phyloP scores from a whole-genome alignment of 2,888 invertebrate genomes.

The Nymphalis c-album region DNA sequence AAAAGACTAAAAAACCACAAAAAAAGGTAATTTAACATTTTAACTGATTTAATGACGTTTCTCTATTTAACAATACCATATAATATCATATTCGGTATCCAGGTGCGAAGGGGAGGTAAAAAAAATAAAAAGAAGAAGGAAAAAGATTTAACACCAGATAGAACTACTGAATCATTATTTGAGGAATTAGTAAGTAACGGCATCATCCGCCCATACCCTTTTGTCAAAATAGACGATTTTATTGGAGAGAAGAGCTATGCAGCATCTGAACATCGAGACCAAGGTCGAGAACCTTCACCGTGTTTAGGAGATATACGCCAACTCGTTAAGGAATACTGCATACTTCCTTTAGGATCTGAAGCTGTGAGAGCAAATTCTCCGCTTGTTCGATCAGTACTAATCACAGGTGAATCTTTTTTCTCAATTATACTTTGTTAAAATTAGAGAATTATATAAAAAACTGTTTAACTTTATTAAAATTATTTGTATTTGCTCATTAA shows the following conservation, averaged over 20 bases:
- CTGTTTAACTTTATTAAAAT: no score
- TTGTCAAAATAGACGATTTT: conserved; percentile 85
- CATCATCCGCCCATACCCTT: conserved; percentile 90
- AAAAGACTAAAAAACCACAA: conserved; percentile 88
- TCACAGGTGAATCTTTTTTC: conserved; percentile 82
- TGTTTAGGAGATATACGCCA: conserved; percentile 91
- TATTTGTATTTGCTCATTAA: neutral
- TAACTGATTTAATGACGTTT: neutral
- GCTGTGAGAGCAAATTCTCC: conserved; percentile 86
- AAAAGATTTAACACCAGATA: conserved; percentile 95
- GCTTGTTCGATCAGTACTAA: conserved; percentile 88
- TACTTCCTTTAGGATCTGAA: conserved; percentile 91
- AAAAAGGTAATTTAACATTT: conserved; percentile 77
- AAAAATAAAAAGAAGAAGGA: conserved; percentile 96
- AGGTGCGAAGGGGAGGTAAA: conserved; percentile 89
- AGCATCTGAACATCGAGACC: conserved; percentile 73
- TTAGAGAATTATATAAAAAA: no score
- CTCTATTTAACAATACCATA: neutral
- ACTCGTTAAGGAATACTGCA: conserved; percentile 92
- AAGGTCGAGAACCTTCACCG: conserved; percentile 77
- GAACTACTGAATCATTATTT: conserved; percentile 93
- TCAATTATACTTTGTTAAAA: no score
- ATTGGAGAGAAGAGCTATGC: conserved; percentile 90
- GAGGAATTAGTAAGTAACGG: conserved; percentile 96
- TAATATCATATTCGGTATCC: conserved; percentile 14